phyloP scores from a whole-genome alignment of 2,113 vertebrate genomes.

The Lanius ludovicianus region DNA sequence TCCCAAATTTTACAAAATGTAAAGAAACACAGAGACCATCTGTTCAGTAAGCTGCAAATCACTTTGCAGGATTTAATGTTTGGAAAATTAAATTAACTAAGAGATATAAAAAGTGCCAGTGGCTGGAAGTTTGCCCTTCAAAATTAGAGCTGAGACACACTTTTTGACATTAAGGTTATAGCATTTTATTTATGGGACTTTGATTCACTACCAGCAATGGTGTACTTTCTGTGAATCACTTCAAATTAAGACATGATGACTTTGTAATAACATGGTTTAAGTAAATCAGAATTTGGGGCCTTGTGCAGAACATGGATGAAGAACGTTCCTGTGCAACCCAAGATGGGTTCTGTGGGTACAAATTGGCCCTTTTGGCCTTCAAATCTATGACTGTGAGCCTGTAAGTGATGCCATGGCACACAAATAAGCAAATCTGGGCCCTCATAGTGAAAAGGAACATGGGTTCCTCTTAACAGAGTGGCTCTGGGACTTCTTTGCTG shows the following conservation, averaged over 20 bases:
- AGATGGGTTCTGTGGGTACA: not conserved
- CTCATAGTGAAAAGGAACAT: not conserved
- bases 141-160: not conserved
- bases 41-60: slow-evolving; percentile 5
- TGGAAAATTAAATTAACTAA: not conserved
- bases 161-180: not conserved
- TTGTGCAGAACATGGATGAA: not conserved
- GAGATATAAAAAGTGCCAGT: not conserved
- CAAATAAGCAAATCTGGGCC: not conserved
- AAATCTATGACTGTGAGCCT: not conserved
- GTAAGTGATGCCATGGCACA: not conserved
- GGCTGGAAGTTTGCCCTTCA: not conserved
- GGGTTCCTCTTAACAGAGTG: not conserved
- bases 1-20: slow-evolving; percentile 15
- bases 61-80: not conserved
- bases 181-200: not conserved
- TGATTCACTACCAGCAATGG: not conserved
- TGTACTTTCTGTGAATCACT: not conserved
- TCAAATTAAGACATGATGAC: not conserved
- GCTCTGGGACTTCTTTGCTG: not conserved
- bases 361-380: not conserved
- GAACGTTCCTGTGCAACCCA: not conserved
- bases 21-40: slow-evolving; percentile 1
- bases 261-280: not conserved
- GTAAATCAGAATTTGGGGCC: not conserved